phyloP scores from a whole-genome alignment of 2,888 invertebrate species.

The Arge pagana region DNA sequence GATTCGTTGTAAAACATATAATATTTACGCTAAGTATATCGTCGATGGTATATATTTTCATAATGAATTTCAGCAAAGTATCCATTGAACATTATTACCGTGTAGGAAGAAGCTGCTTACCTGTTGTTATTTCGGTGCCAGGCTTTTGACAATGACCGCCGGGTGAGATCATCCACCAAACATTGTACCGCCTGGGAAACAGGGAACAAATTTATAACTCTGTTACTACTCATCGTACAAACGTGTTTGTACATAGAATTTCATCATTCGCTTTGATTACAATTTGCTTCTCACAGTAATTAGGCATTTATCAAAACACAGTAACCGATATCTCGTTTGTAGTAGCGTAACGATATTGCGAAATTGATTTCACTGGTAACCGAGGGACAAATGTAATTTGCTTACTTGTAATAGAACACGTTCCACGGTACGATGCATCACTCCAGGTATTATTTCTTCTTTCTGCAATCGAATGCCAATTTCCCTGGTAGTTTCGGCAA shows the following conservation, averaged over 20 bases:
- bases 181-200: constrained; percentile 42
- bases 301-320: too few relatives aligned
- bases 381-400: neutral
- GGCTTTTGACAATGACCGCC: constrained; percentile 47
- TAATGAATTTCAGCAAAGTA: neutral
- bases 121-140: constrained; percentile 43
- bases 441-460: constrained; percentile 59
- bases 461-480: constrained; percentile 57
- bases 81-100: neutral
- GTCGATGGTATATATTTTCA: constrained; percentile 2
- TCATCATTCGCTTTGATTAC: neutral
- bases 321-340: too few relatives aligned
- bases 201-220: neutral
- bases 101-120: constrained; percentile 29
- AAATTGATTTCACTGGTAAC: neutral
- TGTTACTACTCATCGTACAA: constrained; percentile 8
- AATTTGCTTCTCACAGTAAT: too few relatives aligned
- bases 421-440: constrained; percentile 58
- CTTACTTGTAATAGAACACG: constrained; percentile 44
- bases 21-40: too few relatives aligned
- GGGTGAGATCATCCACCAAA: constrained; percentile 46
- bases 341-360: neutral
- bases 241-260: constrained; percentile 1
- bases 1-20: too few relatives aligned
- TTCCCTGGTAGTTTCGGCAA: constrained; percentile 57